These are phyloP conservation scores for Drosophila nebulosa DNA, from an alignment of 1,140 invertebrate species.

Conservation along the genomic window DNA sequence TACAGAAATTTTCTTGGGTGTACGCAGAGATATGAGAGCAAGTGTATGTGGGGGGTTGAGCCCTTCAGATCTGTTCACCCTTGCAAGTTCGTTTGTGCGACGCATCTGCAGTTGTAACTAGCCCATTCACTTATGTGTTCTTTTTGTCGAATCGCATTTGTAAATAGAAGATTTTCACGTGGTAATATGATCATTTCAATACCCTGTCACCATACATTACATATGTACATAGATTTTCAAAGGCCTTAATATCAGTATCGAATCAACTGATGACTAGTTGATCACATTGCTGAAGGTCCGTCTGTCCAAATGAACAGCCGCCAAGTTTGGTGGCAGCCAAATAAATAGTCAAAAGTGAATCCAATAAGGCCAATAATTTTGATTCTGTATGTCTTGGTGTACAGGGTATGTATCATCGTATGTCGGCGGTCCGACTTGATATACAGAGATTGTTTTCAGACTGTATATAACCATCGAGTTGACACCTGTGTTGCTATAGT, in stretches of 20 bases:
- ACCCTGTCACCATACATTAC: neutral
- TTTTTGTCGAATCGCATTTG: neutral
- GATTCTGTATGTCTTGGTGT: neutral
- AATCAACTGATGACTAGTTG: neutral
- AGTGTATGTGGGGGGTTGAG: too few relatives aligned
- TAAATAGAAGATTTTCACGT: neutral
- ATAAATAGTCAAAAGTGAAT: neutral
- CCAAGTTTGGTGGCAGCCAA: too few relatives aligned
- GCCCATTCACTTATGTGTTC: neutral
- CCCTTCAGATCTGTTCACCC: neutral
- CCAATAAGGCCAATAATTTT: neutral
- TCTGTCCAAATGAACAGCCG: neutral
- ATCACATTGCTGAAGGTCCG: neutral
- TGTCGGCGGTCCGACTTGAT: neutral
- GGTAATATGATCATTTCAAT: neutral
- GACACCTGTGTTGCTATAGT: neutral
- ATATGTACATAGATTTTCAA: too few relatives aligned
- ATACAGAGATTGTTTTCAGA: slow-evolving; percentile 2
- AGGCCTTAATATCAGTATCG: too few relatives aligned
- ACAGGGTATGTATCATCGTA: neutral
- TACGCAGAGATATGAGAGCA: neutral
- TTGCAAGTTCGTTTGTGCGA: neutral
- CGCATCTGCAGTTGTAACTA: neutral
- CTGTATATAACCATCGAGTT: slow-evolving; percentile 5
- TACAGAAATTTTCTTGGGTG: too few relatives aligned